Base-by-base conservation (phyloP, 2,797 vertebrate species). In the Acipenser transmontanus region DNA sequence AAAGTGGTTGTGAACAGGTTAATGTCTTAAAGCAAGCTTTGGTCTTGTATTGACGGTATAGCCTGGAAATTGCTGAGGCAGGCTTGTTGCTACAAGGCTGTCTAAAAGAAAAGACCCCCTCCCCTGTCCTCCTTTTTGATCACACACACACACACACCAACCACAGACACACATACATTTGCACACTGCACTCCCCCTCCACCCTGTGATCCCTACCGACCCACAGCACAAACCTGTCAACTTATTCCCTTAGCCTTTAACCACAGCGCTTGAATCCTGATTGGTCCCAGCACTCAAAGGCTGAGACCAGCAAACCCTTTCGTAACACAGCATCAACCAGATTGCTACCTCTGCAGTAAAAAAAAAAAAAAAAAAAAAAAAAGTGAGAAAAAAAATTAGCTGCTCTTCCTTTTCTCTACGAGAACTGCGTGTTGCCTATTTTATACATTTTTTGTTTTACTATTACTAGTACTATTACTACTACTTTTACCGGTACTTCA, bases 51-150 rank as follows among this genome's bases (percentile, higher is more conserved):
- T 85, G 85, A 87, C 85, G 84, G 85, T 83, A 76, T 81, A 84
- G 85, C 85, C 84, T 74, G 63, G 73, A 83, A 86, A 81, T 84
- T 83, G 86, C 86, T 88, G 86, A 88, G 79, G 81, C 81, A 83
- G 76, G 80, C 78, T 81, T 73, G 72, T 82, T 84, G 84, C 82
- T 82, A 78, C 80, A 80, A 76, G 65, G 81, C 79, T 71, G 73
- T 84, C 78, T 78, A 75, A 74, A 73, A 83, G 82, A 82, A 75
- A 11, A 11, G 52, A 76, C 75, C 49, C 62, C 71, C 71, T 77
- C 73, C 70, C 74, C 77, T 79, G 77, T 77, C 61, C 67, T 73
- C 81, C 78, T 80, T 72, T 70, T 72, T 13, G 73, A 74, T 69
- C n/a, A 54, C 50, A 54, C 34, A 59, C 47, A 66, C 61, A 47